These are phyloP conservation scores for Oreochromis mossambicus DNA, from an alignment of 2,797 vertebrate species.

Conservation along the genomic window DNA sequence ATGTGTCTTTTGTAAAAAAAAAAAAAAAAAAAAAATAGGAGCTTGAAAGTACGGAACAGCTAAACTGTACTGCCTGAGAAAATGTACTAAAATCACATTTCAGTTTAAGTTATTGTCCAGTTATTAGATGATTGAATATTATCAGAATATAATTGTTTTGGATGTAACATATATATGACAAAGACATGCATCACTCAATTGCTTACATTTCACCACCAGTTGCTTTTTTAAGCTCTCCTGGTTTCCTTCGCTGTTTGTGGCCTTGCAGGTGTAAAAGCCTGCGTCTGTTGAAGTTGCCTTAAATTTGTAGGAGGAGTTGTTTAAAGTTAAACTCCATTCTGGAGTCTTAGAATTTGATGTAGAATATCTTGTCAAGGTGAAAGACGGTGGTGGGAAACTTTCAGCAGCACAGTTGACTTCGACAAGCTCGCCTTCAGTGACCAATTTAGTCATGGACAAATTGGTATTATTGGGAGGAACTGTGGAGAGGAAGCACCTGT, in stretches of 20 bases:
- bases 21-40: background rate
- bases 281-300: background rate
- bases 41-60: background rate
- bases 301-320: background rate
- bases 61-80: background rate
- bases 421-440: conserved; percentile 6
- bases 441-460: conserved; percentile 4
- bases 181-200: background rate
- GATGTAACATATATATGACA: background rate
- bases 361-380: background rate
- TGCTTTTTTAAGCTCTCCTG: rapidly evolving
- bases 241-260: conserved; percentile 6
- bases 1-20: no score
- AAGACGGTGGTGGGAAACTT: background rate
- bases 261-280: conserved; percentile 34
- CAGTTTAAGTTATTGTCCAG: background rate
- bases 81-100: background rate
- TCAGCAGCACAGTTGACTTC: conserved; percentile 35
- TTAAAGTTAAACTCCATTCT: rapidly evolving
- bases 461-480: conserved; percentile 31
- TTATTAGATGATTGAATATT: background rate
- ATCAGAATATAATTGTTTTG: background rate
- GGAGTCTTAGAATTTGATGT: rapidly evolving
- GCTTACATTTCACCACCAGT: conserved; percentile 61
- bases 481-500: conserved; percentile 20